phyloP scores from a whole-genome alignment of 2,888 invertebrate genomes.

The Rhagonycha lutea region DNA sequence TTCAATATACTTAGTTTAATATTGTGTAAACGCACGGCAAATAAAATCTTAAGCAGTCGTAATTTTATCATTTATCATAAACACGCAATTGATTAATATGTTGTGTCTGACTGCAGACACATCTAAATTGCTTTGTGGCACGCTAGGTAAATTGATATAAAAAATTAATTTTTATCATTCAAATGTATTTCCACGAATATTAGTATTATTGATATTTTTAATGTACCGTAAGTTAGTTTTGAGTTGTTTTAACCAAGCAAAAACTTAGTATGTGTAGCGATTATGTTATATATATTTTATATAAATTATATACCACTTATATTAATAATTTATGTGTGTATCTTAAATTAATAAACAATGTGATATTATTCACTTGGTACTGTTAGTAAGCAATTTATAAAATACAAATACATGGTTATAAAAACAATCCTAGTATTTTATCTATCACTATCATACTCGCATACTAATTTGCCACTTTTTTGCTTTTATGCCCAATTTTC shows the following conservation, averaged over 20 bases:
- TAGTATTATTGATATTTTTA: neutral
- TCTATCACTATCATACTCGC: no score
- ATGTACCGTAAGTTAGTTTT: neutral
- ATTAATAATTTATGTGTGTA: no score
- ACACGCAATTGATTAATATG: constrained; percentile 2
- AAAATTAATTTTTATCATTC: neutral
- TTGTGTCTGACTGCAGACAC: neutral
- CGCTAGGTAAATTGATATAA: neutral
- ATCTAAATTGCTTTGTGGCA: neutral
- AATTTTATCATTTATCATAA: constrained; percentile 4
- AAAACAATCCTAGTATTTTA: neutral
- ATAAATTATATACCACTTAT: no score
- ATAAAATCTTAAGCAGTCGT: neutral
- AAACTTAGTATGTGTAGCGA: no score
- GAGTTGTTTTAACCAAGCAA: neutral
- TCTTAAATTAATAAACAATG: no score
- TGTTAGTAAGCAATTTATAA: neutral
- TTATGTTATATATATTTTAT: no score
- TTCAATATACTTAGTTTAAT: neutral
- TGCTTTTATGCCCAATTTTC: no score
- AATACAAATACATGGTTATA: neutral
- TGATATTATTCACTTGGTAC: neutral
- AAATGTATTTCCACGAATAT: neutral
- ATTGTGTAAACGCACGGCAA: neutral
- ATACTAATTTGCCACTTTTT: no score